A percentile compares a stretch with the other conserved stretches of the same genome.
phyloP scores from a whole-genome alignment of 2,797 vertebrate genomes.

The Helicolenus hilgendorfi region DNA sequence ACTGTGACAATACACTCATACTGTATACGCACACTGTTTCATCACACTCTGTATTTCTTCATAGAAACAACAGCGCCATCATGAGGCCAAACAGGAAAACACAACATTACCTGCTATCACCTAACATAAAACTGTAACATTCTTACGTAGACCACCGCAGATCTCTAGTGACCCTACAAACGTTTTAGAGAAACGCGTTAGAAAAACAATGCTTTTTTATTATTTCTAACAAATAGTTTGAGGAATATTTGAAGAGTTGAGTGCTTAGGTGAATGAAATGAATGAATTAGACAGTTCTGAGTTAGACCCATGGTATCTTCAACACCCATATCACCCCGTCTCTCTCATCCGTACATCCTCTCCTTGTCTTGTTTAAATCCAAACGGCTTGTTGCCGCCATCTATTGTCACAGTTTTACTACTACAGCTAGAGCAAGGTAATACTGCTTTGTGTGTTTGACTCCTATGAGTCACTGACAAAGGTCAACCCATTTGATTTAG shows the following conservation, averaged over 20 bases:
- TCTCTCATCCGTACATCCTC: too few species aligned
- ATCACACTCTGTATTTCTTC: not conserved
- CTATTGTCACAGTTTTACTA: not conserved
- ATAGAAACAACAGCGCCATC: not conserved
- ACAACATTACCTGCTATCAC: not conserved
- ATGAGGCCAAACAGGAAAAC: not conserved
- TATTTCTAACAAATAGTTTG: not conserved
- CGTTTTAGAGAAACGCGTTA: not conserved
- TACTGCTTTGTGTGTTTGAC: not conserved
- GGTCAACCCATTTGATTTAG: too few species aligned
- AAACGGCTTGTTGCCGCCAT: constrained; percentile 12
- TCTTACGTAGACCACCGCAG: not conserved
- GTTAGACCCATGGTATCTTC: not conserved
- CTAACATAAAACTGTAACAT: not conserved
- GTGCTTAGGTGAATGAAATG: not conserved
- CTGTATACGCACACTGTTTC: not conserved
- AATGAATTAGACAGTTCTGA: not conserved
- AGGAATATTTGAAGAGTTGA: not conserved
- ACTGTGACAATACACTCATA: not conserved
- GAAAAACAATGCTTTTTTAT: not conserved
- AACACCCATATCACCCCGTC: not conserved
- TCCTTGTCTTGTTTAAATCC: not conserved
- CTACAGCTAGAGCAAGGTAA: not conserved
- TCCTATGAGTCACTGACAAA: too few species aligned
- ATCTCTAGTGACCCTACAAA: not conserved